Evolutionary conservation across 2,113 vertebrate species (phyloP).

Genomic region (Irena cyanogastra): DNA sequence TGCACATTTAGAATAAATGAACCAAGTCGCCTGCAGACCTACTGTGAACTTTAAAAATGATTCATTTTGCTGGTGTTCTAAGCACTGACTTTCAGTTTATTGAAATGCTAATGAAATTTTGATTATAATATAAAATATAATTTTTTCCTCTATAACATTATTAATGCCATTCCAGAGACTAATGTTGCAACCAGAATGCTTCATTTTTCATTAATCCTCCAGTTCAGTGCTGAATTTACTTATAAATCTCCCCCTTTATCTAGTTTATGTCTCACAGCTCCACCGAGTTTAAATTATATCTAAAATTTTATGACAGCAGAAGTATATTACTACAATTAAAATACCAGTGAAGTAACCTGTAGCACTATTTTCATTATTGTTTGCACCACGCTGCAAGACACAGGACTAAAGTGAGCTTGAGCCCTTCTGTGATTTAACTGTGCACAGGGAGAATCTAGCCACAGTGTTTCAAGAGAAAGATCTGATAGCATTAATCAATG

Average conservation of each 20-base stretch:
- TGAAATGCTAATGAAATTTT: constrained; percentile 44
- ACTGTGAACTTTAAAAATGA: not conserved
- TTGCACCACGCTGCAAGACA: not conserved
- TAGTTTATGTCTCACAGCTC: not conserved
- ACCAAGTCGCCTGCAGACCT: not conserved
- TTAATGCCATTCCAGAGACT: constrained; percentile 13
- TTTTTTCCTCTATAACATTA: not conserved
- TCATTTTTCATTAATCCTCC: not conserved
- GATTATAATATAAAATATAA: not conserved
- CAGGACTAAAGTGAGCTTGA: not conserved
- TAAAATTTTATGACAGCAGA: constrained; percentile 2
- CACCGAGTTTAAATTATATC: not conserved
- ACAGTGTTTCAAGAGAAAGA: not conserved
- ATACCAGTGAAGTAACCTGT: not conserved
- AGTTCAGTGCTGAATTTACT: not conserved
- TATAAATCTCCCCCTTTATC: not conserved
- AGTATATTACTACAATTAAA: constrained; percentile 22
- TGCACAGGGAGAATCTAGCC: not conserved
- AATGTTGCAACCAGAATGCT: not conserved
- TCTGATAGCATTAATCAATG: not conserved
- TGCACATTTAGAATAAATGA: not conserved
- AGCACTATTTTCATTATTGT: not conserved
- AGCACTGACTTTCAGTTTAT: constrained; percentile 15
- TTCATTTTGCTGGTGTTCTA: not conserved
- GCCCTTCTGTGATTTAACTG: not conserved